Base-by-base conservation (phyloP, 2,888 invertebrate genomes). In the Drosophila atripex region DNA sequence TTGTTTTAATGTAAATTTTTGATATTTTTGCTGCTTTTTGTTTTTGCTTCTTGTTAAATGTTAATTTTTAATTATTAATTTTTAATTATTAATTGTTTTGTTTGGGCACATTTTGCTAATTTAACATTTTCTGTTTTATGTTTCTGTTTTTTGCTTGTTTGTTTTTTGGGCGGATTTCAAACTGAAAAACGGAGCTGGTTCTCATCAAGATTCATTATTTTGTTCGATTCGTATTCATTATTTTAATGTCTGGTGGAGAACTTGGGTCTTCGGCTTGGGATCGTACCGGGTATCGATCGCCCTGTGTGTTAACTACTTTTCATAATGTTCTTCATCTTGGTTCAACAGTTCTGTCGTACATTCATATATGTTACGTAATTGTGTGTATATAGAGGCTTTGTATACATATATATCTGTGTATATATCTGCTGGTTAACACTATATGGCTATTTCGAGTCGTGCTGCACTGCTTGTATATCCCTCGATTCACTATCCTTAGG, bases 21-120 rank as follows among this genome's bases (percentile, higher is more conserved):
- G 84, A 86, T 86, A 82, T 83, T 86, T 80, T 73, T 86, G 80
- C 80, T 82, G 86, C 86, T 68, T 73, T 74, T 43, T 57, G 47
- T 52, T 59, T 69, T 47, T 53, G 39, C 28, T 43, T 65, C 58
- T 50, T 14, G 11, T 11, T 32, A 23, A 23, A 23, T 32, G 12
- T 35, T n/a, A 7, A n/a, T 1, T 35, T n/a, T n/a, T 35, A 35
- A n/a, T n/a, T 35, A n/a, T 35, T n/a, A 35, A n/a, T n/a, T 35
- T n/a, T 35, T 35, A 35, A 35, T 35, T 32, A 60, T 69, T 23
- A 45, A 59, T 57, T 21, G 38, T 69, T 38, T 57, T 28, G n/a
- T 41, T 63, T 71, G 79, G 79, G 82, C 79, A 78, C 83, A 72
- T 83, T 79, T 77, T 58, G 65, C 66, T 65, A 64, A 64, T 64